Evolutionary conservation across 2,797 vertebrate genomes (phyloP).

Genomic region (Scyliorhinus canicula): DNA sequence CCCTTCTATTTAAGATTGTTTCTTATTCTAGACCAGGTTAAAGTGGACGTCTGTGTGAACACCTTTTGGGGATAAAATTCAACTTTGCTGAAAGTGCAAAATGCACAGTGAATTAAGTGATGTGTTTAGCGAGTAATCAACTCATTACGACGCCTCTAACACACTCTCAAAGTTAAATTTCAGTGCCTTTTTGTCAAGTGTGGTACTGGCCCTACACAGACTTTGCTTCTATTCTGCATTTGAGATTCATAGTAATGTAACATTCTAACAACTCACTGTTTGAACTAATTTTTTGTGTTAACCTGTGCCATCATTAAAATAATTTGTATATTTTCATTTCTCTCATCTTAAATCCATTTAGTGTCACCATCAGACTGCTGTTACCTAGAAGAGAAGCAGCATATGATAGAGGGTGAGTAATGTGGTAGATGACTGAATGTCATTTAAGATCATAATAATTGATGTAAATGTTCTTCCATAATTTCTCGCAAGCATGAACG

Average conservation of each 20-base stretch:
- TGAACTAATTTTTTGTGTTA: slow-evolving; percentile 47
- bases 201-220: slow-evolving; percentile 44
- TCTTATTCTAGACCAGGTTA: slow-evolving; percentile 54
- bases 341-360: slow-evolving; percentile 45
- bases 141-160: not conserved
- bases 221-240: slow-evolving; percentile 50
- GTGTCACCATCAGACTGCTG: slow-evolving; percentile 58
- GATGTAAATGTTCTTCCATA: not conserved
- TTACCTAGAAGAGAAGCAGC: slow-evolving; percentile 77
- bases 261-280: slow-evolving; percentile 46
- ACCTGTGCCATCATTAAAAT: slow-evolving; percentile 40
- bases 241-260: slow-evolving; percentile 46
- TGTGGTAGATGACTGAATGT: not conserved
- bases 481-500: not conserved
- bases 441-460: not conserved
- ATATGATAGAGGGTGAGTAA: slow-evolving; percentile 71
- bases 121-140: not conserved
- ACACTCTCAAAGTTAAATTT: not conserved
- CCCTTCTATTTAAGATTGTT: slow-evolving; percentile 64
- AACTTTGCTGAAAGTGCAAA: not conserved
- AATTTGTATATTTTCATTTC: not conserved
- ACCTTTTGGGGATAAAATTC: slow-evolving; percentile 43
- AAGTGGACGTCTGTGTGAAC: slow-evolving; percentile 52
- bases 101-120: not conserved
- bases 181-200: slow-evolving; percentile 45